phyloP scores from a whole-genome alignment of 2,113 vertebrate genomes.

The Balaeniceps rex region DNA sequence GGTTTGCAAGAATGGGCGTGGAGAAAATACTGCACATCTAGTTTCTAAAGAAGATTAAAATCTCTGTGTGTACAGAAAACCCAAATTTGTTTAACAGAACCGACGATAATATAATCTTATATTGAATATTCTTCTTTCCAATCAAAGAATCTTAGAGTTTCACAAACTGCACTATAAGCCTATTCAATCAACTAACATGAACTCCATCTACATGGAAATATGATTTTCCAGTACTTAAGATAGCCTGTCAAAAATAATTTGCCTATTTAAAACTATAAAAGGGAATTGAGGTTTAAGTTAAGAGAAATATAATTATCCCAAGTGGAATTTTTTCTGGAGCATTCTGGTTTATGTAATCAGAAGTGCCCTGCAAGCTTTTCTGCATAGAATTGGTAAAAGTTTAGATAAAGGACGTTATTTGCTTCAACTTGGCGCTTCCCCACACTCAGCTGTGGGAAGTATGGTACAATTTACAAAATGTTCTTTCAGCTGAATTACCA shows the following conservation, averaged over 20 bases:
- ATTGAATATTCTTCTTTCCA: neutral
- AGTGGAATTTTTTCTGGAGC: neutral
- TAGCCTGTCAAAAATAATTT: neutral
- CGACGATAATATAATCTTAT: neutral
- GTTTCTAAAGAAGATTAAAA: neutral
- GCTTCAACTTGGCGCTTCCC: neutral
- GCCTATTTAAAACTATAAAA: neutral
- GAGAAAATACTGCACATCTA: neutral
- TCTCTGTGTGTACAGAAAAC: neutral
- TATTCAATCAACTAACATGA: neutral
- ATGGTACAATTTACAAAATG: neutral
- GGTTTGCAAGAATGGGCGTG: fast-evolving
- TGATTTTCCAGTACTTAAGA: neutral
- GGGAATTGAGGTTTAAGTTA: neutral
- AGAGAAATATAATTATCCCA: neutral
- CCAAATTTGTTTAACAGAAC: neutral
- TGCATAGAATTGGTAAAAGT: neutral
- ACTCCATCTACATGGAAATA: neutral
- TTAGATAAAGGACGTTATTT: neutral
- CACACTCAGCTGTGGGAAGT: neutral
- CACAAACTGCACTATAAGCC: neutral
- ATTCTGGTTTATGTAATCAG: neutral
- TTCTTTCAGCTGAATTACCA: neutral
- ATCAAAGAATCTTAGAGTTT: neutral
- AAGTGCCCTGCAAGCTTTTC: neutral